A percentile compares a stretch with the other conserved stretches of the same genome.
phyloP scores from a whole-genome alignment of 2,888 invertebrate species.

The Erpobdella octoculata region DNA sequence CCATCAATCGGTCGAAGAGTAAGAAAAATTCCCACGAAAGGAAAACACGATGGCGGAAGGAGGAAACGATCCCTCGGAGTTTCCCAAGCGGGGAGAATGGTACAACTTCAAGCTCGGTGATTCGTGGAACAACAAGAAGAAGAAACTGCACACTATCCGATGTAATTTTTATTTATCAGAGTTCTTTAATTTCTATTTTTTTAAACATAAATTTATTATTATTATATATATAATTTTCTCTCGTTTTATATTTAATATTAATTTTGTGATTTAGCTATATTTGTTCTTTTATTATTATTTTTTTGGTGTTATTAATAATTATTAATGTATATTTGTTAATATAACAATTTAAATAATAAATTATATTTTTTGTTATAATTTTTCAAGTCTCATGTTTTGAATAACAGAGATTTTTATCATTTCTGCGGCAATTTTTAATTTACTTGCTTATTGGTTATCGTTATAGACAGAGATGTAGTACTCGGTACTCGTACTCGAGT shows the following conservation, averaged over 20 bases:
- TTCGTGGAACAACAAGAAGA: conserved; percentile 10
- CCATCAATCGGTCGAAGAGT: no score
- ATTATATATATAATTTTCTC: neutral
- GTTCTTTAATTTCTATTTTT: neutral
- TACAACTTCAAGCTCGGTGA: conserved; percentile 15
- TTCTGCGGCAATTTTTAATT: no score
- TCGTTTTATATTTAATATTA: neutral
- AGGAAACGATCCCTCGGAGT: neutral
- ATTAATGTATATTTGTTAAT: no score
- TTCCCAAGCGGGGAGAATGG: neutral
- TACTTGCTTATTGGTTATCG: no score
- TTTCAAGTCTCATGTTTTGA: no score
- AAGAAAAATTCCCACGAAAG: no score
- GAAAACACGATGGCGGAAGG: neutral
- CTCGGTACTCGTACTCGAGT: no score
- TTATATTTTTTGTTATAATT: no score
- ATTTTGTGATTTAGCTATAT: neutral
- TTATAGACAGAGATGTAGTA: no score
- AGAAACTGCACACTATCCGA: conserved; percentile 6
- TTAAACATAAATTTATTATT: neutral
- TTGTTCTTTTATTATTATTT: neutral
- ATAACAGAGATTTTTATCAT: no score
- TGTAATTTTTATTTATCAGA: conserved; percentile 2
- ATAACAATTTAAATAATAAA: no score
- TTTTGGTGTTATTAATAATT: no score